These are phyloP conservation scores for Megalurothrips usitatus DNA, from an alignment of 2,888 invertebrate species.

Conservation along the genomic window DNA sequence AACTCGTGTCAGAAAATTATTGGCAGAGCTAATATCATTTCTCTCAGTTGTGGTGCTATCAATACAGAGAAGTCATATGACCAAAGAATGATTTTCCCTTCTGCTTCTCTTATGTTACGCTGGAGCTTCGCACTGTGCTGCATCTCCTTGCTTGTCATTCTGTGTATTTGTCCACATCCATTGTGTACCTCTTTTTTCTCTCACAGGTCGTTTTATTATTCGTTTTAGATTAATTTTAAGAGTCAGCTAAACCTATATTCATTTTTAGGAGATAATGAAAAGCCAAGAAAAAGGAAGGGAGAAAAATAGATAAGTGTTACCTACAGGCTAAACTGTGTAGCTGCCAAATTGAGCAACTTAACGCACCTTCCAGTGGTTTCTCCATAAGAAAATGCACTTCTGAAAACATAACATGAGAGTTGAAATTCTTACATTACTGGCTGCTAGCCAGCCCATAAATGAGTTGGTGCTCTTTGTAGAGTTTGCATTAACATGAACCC, in stretches of 20 bases:
- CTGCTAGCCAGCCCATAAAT: not conserved
- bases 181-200: not conserved
- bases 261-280: slow-evolving; percentile 37
- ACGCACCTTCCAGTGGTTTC: slow-evolving; percentile 51
- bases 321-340: not conserved
- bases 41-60: too few relatives aligned
- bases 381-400: not conserved
- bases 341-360: slow-evolving; percentile 49
- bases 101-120: not conserved
- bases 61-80: too few relatives aligned
- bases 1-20: too few relatives aligned
- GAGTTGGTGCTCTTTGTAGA: slow-evolving; percentile 16
- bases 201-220: slow-evolving; percentile 29
- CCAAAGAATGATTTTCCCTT: not conserved
- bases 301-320: not conserved
- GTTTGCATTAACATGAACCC: slow-evolving; percentile 18
- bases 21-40: too few relatives aligned
- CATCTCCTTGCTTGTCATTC: slow-evolving; percentile 15
- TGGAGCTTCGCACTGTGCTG: slow-evolving; percentile 24
- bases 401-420: not conserved
- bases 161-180: not conserved
- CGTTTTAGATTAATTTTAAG: slow-evolving; percentile 31
- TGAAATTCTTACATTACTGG: not conserved
- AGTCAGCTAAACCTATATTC: slow-evolving; percentile 33
- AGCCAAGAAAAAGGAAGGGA: slow-evolving; percentile 38